Conservation (phyloP, 2,113 vertebrate species). For the Thermophis baileyi region DNA sequence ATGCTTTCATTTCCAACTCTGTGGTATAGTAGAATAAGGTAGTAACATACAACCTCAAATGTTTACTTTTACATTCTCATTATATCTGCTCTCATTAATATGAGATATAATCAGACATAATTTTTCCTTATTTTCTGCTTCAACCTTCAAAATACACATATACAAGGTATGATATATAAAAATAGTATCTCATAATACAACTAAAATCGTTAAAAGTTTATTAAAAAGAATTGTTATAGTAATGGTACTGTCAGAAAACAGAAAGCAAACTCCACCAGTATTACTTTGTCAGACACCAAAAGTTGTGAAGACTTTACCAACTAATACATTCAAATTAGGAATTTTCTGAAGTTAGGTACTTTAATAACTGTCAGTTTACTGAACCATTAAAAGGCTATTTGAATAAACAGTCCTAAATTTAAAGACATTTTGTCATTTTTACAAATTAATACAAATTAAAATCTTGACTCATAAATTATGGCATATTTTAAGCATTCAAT, state of each 20-base stretch:
- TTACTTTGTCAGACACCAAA: background rate
- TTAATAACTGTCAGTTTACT: background rate
- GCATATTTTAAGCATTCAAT: background rate
- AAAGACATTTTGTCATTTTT: background rate
- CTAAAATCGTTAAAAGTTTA: background rate
- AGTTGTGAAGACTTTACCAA: background rate
- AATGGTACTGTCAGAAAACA: background rate
- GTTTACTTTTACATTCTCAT: background rate
- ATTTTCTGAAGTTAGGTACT: background rate
- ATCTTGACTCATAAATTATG: background rate
- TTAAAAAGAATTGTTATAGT: background rate
- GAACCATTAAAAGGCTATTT: background rate
- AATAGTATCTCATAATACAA: background rate
- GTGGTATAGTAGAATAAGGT: too few relatives aligned
- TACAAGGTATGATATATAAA: background rate
- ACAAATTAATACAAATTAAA: background rate
- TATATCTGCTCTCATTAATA: background rate
- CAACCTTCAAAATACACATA: background rate
- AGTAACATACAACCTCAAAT: background rate
- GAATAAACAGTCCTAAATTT: background rate
- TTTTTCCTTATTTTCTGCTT: background rate
- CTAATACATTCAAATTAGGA: background rate
- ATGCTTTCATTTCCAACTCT: background rate
- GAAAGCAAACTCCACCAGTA: background rate
- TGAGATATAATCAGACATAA: background rate